Percentiles rank a stretch among this genome's conserved stretches.
Conservation (phyloP, 2,888 invertebrate genomes). For the Agyllia agylla region DNA sequence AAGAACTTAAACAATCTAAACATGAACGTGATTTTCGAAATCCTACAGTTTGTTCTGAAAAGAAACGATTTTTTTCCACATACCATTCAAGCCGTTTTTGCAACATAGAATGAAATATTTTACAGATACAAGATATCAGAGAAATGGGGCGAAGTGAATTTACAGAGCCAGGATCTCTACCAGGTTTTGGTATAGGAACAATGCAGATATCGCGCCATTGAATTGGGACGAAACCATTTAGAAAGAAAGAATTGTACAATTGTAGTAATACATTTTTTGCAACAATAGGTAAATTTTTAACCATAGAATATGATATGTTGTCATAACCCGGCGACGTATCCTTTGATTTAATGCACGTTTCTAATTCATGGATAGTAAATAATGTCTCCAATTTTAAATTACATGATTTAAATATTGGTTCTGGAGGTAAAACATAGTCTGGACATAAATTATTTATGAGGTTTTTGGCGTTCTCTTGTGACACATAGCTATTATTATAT, state of each 20-base stretch:
- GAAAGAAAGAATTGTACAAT: background rate
- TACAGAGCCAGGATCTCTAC: background rate
- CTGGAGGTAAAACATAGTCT: background rate
- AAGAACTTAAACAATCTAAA: background rate
- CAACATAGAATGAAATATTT: background rate
- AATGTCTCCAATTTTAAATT: background rate
- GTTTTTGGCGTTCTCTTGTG: background rate
- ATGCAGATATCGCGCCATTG: background rate
- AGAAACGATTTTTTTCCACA: background rate
- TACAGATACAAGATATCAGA: background rate
- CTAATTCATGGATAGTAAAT: background rate
- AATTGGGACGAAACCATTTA: background rate
- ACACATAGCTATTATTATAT: background rate
- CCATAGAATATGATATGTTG: background rate
- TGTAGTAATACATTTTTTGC: background rate
- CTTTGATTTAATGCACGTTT: background rate
- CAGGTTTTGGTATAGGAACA: background rate
- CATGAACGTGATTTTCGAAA: background rate
- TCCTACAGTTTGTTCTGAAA: background rate
- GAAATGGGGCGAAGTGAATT: background rate
- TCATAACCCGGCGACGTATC: background rate
- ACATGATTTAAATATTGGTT: background rate
- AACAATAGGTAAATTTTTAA: background rate
- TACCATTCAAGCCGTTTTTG: background rate
- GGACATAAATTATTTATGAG: background rate